These are phyloP conservation scores for Chiloscyllium punctatum DNA, from an alignment of 2,797 vertebrate species.

Conservation along the genomic window DNA sequence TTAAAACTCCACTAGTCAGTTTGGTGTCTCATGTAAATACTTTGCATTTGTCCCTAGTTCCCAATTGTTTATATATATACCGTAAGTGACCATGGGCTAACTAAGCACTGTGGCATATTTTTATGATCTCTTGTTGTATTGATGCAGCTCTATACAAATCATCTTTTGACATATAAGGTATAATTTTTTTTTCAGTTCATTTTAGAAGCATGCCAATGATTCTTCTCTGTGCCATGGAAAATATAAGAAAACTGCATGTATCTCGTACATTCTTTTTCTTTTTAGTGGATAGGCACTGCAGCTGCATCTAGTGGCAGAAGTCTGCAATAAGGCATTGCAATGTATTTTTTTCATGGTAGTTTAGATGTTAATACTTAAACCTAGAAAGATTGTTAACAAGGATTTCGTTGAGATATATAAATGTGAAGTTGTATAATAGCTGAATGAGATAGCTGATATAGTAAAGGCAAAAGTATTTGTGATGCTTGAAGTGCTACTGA, in stretches of 20 bases:
- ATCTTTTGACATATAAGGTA: not conserved
- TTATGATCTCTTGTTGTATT: not conserved
- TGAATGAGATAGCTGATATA: not conserved
- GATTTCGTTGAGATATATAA: not conserved
- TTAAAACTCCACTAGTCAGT: not conserved
- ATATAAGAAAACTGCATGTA: too few species aligned
- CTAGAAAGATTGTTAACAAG: not conserved
- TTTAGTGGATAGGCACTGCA: not conserved
- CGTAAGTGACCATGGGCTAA: not conserved
- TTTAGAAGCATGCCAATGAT: not conserved
- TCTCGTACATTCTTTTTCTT: not conserved
- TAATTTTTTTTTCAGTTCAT: too few species aligned
- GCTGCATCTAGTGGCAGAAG: constrained; percentile 24
- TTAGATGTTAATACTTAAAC: not conserved
- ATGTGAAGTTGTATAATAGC: not conserved
- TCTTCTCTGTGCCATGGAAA: not conserved
- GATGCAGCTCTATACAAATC: not conserved
- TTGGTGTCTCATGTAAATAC: too few species aligned
- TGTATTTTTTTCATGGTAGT: not conserved
- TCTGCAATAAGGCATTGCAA: not conserved
- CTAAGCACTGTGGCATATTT: not conserved
- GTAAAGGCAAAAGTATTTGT: not conserved
- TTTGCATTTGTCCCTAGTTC: too few species aligned
- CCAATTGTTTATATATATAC: too few species aligned
- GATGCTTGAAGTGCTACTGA: not conserved